phyloP scores from a whole-genome alignment of 2,888 invertebrate genomes.

The Yponomeuta cagnagella region DNA sequence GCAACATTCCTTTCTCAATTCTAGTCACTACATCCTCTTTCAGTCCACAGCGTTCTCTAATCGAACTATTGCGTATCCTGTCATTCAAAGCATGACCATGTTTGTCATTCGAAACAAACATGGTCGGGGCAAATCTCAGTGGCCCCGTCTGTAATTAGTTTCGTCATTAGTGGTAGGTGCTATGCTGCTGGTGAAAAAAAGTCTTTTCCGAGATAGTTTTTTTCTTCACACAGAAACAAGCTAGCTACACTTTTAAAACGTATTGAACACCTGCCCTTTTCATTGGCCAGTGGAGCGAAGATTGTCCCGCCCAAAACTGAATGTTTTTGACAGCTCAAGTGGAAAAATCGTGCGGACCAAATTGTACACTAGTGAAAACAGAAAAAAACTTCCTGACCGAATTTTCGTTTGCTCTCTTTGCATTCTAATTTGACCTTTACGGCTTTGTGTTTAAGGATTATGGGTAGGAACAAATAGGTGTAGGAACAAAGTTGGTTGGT shows the following conservation, averaged over 20 bases:
- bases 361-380: constrained; percentile 10
- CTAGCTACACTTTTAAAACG: not conserved
- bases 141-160: no score
- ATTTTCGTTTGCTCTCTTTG: not conserved
- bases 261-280: not conserved
- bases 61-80: no score
- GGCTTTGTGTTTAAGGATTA: not conserved
- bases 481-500: not conserved
- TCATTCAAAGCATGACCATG: no score
- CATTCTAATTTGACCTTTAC: not conserved
- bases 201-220: no score
- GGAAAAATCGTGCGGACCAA: constrained; percentile 27
- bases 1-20: no score
- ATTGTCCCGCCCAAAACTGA: constrained; percentile 20
- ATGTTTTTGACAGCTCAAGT: constrained; percentile 32
- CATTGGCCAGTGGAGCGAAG: not conserved
- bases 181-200: no score
- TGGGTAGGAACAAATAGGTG: not conserved
- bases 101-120: no score
- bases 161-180: no score
- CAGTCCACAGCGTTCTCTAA: no score
- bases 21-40: no score
- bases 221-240: not conserved
- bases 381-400: constrained; percentile 5
- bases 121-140: no score